phyloP scores from a whole-genome alignment of 1,140 invertebrate species.

The Bombus consobrinus region DNA sequence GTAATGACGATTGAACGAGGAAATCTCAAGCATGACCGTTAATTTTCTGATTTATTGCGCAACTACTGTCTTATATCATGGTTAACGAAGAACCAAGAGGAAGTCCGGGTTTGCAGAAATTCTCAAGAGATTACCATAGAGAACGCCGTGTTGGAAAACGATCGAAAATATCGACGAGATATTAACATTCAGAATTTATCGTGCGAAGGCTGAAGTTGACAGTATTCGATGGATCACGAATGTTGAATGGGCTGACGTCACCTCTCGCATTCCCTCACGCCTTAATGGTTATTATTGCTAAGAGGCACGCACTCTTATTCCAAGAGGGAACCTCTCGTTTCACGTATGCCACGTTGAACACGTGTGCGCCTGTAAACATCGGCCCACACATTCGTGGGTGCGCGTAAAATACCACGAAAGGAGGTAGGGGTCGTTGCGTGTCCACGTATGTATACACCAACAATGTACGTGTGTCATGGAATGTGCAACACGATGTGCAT shows the following conservation, averaged over 20 bases:
- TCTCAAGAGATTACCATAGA: not conserved
- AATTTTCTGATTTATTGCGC: constrained; percentile 2
- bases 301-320: constrained; percentile 75
- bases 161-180: not conserved
- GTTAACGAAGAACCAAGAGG: not conserved
- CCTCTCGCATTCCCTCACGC: constrained; percentile 76
- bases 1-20: not conserved
- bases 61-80: too few species aligned
- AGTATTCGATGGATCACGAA: constrained; percentile 57
- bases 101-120: not conserved
- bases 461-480: constrained; percentile 11
- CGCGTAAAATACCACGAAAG: constrained; percentile 49
- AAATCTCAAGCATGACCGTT: not conserved
- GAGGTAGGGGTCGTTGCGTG: constrained; percentile 8
- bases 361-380: constrained; percentile 28
- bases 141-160: not conserved
- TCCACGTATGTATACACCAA: not conserved
- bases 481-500: constrained; percentile 41
- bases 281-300: constrained; percentile 78
- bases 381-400: constrained; percentile 6
- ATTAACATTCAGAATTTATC: constrained; percentile 48
- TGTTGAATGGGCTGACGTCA: constrained; percentile 76
- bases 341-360: constrained; percentile 21
- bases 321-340: constrained; percentile 47
- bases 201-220: constrained; percentile 49